Evolutionary conservation across 1,140 invertebrate genomes (phyloP).

Genomic region (Hycleus phaleratus): DNA sequence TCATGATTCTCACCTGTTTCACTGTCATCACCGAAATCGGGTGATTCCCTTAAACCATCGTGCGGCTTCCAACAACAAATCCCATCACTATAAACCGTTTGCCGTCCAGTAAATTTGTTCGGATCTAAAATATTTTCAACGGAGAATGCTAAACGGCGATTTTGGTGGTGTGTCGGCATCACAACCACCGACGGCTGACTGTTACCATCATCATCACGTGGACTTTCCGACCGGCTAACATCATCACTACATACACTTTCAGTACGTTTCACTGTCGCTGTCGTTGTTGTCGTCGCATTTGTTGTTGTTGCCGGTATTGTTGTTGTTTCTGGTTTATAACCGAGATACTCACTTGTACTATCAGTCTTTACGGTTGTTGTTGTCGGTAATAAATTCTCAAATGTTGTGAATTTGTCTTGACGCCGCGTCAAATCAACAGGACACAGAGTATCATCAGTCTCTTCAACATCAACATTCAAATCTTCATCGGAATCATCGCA

Average conservation of each 20-base stretch:
- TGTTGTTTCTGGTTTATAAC: conserved; percentile 22
- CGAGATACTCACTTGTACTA: conserved; percentile 28
- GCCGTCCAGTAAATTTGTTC: conserved; percentile 75
- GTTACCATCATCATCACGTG: conserved; percentile 30
- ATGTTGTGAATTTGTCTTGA: conserved; percentile 32
- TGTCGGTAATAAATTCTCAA: conserved; percentile 26
- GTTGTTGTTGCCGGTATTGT: neutral
- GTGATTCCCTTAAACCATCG: conserved; percentile 40
- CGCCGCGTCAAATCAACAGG: conserved; percentile 42
- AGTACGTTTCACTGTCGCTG: conserved; percentile 27
- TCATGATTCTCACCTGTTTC: conserved; percentile 45
- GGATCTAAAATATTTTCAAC: conserved; percentile 89
- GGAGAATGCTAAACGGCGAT: conserved; percentile 66
- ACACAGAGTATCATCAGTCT: conserved; percentile 38
- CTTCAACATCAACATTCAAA: conserved; percentile 41
- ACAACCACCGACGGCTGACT: conserved; percentile 36
- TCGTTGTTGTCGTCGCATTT: neutral
- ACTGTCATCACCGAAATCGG: conserved; percentile 43
- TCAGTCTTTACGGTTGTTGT: conserved; percentile 17
- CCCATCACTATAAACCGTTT: conserved; percentile 43
- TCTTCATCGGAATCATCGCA: conserved; percentile 37
- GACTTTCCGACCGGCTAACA: conserved; percentile 39
- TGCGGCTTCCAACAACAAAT: conserved; percentile 54
- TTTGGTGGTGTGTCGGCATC: conserved; percentile 23
- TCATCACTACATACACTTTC: conserved; percentile 44